Base-by-base conservation (phyloP, 2,888 invertebrate species). In the Abrostola triplasia region DNA sequence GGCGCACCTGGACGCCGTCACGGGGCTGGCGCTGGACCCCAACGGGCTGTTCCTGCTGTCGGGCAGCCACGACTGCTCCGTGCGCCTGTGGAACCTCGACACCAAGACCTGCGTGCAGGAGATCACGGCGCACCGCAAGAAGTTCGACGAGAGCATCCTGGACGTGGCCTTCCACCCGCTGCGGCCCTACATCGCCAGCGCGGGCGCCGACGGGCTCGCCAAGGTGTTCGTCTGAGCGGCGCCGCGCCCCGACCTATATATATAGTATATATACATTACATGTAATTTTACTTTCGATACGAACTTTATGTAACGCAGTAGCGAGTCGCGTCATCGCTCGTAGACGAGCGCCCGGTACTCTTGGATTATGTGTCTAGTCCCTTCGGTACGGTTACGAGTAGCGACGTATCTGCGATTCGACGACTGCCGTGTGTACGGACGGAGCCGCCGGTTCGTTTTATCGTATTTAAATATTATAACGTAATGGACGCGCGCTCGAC, bases 81-180 rank as follows among this genome's bases (percentile, higher is more conserved):
- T 99, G 90, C 97, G 99, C 83, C 96, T 99, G 83, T 99, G 99
- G 99, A 99, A 99, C 95, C 96, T 99, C 89, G 99, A 99, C 95
- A 99, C 98, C 95, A 99, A 99, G 95, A 98, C 99, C 69, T 99
- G 99, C 95, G 98, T 99, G 84, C 99, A 99, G 94, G 99, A 99
- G 95, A 99, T 99, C 90, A 99, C 99, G 59, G 99, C 99, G 81
- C 99, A 99, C 95, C 97, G 99, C 86, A 99, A 99, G 95, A 99
- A 99, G 95, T 99, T 99, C 95, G 99, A 99, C 94, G 99, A 99
- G 95, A 98, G 99, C 91, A 99, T 99, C 95, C 97, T 99, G 89
- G 99, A 99, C 92, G 99, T 99, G 81, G 99, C 99, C 86, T 99
- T 99, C 96, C 99, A 99, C 95, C 99, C 99, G 84, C 97, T 99